A percentile compares a stretch with the other conserved stretches of the same genome.
Evolutionary conservation across 2,797 vertebrate species (phyloP).

Genomic region (Aeoliscus strigatus): DNA sequence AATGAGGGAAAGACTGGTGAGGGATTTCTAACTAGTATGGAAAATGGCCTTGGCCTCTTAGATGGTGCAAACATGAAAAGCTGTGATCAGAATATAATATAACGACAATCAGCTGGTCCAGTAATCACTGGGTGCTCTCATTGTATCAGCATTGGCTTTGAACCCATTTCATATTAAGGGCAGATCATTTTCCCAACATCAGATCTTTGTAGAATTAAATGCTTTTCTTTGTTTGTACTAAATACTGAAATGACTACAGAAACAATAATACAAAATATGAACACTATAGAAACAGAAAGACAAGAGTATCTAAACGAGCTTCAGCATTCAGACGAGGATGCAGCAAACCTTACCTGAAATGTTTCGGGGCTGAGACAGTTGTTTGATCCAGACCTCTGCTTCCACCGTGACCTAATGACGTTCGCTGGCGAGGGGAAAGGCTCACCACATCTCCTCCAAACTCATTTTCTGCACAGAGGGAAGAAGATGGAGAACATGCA

Average conservation of each 20-base stretch:
- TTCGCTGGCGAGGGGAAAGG: constrained; percentile 64
- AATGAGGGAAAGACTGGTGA: constrained; percentile 33
- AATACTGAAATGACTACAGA: too few species aligned
- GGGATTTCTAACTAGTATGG: constrained; percentile 34
- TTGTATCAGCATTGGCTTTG: too few species aligned
- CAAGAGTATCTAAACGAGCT: too few species aligned
- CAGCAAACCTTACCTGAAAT: constrained; percentile 81
- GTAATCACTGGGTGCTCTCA: constrained; percentile 3
- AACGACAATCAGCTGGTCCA: constrained; percentile 20
- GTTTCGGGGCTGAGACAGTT: constrained; percentile 71
- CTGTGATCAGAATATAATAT: constrained; percentile 36
- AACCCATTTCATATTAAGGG: too few species aligned
- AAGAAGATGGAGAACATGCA: constrained; percentile 42
- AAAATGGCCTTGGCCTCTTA: constrained; percentile 37
- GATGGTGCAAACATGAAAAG: neutral
- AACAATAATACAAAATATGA: too few species aligned
- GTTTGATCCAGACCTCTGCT: constrained; percentile 76
- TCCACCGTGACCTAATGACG: constrained; percentile 65
- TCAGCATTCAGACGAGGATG: neutral
- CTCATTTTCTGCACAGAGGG: constrained; percentile 81
- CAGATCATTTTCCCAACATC: too few species aligned
- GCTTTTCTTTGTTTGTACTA: too few species aligned
- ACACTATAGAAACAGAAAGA: too few species aligned
- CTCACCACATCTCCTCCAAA: constrained; percentile 81
- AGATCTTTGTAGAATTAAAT: too few species aligned